Base-by-base conservation (phyloP, 2,888 invertebrate genomes). In the Acleris sparsana region DNA sequence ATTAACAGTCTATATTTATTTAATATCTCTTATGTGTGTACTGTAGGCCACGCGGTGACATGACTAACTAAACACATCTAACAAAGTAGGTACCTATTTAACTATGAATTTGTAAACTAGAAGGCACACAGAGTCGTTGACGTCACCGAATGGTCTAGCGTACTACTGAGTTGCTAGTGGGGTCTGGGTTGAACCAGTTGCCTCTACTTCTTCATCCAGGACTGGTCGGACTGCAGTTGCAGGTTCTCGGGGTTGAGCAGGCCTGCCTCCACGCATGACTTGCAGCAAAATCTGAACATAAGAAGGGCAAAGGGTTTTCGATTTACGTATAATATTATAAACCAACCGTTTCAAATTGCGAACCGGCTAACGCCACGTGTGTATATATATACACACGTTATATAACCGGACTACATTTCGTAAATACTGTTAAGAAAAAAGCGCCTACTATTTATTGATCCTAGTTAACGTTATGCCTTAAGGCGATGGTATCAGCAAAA, bases 241-340 rank as follows among this genome's bases (percentile, higher is more conserved):
- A 83, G 72, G 20, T 83, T 82, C 46, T 73, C 73, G 0, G 87
- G 82, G 72, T 83, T 77, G 59, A 97, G 88, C 81, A 96, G 96
- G 1, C 97, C 97, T 0, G 97, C 97, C 82, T 96, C 93, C 69
- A 97, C 97, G 85, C 99, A 99, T 1, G 98, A 97, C 84, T 96
- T 95, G 90, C 99, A 99, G 88, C 99, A 99, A 94, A 98, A 98
- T 70, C 94, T 94, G 78, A 1, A 56, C 13, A 39, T 39, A 72
- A 58, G 9, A 33, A 33, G 9, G 67, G 18, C n/a, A 20, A 11
- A 43, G 3, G 22, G 33, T 33, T 9, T 29, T 29, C 1, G 7
- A 11, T 33, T 33, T 33, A 33, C 29, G 6, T 33, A 11, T 3
- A 13, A 11, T 33, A 13, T n/a, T n/a, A n/a, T n/a, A 33, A 33